These are phyloP conservation scores for Protodeltote pygarga DNA, from an alignment of 2,888 invertebrate genomes.

Conservation along the genomic window DNA sequence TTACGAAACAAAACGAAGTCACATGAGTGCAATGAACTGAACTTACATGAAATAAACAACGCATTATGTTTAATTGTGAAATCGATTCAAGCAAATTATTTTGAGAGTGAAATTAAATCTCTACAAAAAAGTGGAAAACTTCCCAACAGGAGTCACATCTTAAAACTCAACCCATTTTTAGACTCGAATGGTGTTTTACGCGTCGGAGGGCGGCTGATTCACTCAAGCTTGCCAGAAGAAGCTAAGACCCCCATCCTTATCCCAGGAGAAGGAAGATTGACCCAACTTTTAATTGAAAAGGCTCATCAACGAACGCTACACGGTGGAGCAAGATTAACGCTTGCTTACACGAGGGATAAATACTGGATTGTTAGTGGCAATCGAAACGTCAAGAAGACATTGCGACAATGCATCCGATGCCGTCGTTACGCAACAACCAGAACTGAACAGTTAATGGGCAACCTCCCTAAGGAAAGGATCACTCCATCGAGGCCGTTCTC, in stretches of 20 bases:
- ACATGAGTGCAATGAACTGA: background rate
- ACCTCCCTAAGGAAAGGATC: too few species aligned
- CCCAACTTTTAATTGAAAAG: conserved; percentile 2
- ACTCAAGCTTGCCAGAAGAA: background rate
- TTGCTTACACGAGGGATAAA: conserved; percentile 3
- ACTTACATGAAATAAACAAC: background rate
- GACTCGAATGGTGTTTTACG: background rate
- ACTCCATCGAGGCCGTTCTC: conserved; percentile 14
- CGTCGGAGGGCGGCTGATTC: conserved; percentile 5
- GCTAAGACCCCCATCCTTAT: conserved; percentile 4
- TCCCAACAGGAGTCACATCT: background rate
- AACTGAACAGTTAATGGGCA: conserved; percentile 14
- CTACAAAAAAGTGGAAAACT: background rate
- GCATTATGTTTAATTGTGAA: background rate
- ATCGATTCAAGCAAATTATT: background rate
- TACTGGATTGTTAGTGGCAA: conserved; percentile 15
- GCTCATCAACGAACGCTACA: conserved; percentile 3
- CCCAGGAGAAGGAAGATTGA: background rate
- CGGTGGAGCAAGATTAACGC: conserved; percentile 15
- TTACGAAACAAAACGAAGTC: background rate
- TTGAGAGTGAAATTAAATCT: background rate
- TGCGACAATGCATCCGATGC: conserved; percentile 10
- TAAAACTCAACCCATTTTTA: conserved; percentile 6
- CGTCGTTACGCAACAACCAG: conserved; percentile 1
- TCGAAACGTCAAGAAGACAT: conserved; percentile 4